phyloP scores from a whole-genome alignment of 2,797 vertebrate genomes.

The Notolepis coatsorum region DNA sequence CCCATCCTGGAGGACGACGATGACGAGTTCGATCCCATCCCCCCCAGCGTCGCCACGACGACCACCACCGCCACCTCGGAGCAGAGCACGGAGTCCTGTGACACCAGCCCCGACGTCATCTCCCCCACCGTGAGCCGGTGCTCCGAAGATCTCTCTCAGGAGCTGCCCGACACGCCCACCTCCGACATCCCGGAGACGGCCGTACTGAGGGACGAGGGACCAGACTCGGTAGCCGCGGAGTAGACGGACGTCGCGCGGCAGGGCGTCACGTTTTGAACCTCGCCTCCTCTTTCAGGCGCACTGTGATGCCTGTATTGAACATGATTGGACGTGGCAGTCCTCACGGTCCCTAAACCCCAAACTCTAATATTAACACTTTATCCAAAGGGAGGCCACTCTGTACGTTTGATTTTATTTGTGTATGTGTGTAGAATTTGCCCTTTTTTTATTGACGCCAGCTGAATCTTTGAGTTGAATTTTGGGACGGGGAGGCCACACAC shows the following conservation, averaged over 20 bases:
- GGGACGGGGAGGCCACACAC: constrained; percentile 18
- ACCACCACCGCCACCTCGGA: constrained; percentile 89
- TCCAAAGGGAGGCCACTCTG: constrained; percentile 20
- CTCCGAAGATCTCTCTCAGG: constrained; percentile 93
- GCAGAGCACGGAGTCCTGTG: constrained; percentile 95
- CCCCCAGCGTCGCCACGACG: constrained; percentile 84
- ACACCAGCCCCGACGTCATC: constrained; percentile 92
- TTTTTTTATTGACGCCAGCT: background rate
- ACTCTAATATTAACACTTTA: constrained; percentile 24
- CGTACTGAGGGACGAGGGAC: constrained; percentile 79
- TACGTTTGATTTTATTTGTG: constrained; percentile 11
- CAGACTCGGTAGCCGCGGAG: constrained; percentile 77
- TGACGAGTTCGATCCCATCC: constrained; percentile 89
- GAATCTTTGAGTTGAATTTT: constrained; percentile 5
- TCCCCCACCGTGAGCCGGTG: constrained; percentile 91
- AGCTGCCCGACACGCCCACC: constrained; percentile 80
- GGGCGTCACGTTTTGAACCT: background rate
- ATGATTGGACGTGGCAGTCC: constrained; percentile 12
- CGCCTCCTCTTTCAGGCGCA: background rate
- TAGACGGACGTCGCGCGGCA: constrained; percentile 25
- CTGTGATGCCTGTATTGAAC: background rate
- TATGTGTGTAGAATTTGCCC: constrained; percentile 11
- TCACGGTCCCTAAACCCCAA: constrained; percentile 10
- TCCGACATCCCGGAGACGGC: constrained; percentile 79
- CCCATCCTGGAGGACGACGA: constrained; percentile 89